These are phyloP conservation scores for Cassiopea andromeda DNA, from an alignment of 30 jellyfish, hydroid and myxozoan species.

Conservation along the genomic window DNA sequence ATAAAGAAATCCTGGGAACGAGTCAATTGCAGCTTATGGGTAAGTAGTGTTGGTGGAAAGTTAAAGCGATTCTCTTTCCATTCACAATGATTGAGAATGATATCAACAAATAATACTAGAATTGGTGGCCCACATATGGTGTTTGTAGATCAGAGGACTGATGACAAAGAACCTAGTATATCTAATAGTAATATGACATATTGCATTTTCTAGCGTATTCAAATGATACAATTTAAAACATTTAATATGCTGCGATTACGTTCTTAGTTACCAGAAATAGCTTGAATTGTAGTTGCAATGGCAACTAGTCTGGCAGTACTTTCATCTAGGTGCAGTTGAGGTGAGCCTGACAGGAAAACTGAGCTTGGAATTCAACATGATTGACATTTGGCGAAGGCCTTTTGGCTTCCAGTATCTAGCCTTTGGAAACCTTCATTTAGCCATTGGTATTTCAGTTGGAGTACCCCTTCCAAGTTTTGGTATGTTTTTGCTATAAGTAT, in stretches of 20 bases:
- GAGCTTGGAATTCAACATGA: constrained; percentile 66
- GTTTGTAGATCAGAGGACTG: too few relatives aligned
- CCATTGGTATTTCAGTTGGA: constrained; percentile 69
- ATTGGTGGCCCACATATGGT: too few relatives aligned
- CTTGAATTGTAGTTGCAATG: too few relatives aligned
- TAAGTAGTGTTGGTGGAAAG: not conserved
- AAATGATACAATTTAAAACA: too few relatives aligned
- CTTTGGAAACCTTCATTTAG: constrained; percentile 75
- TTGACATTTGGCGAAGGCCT: constrained; percentile 74
- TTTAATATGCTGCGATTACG: too few relatives aligned
- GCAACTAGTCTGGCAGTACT: too few relatives aligned
- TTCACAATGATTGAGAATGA: too few relatives aligned
- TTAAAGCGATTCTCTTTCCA: not conserved
- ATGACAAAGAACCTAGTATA: too few relatives aligned
- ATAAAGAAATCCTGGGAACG: constrained; percentile 28
- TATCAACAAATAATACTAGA: too few relatives aligned
- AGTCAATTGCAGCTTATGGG: constrained; percentile 45
- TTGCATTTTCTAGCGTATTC: too few relatives aligned
- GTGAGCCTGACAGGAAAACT: constrained; percentile 71
- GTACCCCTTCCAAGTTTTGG: constrained; percentile 69
- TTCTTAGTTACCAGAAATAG: too few relatives aligned
- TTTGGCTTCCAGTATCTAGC: constrained; percentile 78
- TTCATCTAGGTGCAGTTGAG: constrained; percentile 59
- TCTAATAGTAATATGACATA: too few relatives aligned
- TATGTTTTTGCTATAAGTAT: constrained; percentile 2